A percentile compares a stretch with the other conserved stretches of the same genome.
These are phyloP conservation scores for Chorisops tibialis DNA, from an alignment of 2,888 invertebrate genomes.

Conservation along the genomic window DNA sequence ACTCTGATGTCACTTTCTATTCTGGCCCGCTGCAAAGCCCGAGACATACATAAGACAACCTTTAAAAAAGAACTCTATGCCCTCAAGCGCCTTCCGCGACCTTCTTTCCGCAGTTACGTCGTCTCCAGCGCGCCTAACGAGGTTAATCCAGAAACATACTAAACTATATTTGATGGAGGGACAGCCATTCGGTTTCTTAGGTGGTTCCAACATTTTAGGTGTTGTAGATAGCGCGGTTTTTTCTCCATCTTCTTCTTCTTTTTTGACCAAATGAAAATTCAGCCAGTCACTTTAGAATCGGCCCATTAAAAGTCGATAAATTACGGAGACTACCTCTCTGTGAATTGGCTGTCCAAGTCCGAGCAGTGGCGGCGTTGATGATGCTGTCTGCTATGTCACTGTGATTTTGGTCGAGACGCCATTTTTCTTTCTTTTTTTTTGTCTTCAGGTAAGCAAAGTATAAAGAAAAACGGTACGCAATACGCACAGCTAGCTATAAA, in stretches of 20 bases:
- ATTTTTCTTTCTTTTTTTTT: too few species aligned
- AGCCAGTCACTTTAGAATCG: not conserved
- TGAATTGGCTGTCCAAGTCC: too few species aligned
- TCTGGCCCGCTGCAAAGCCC: not conserved
- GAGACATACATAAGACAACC: not conserved
- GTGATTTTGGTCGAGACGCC: too few species aligned
- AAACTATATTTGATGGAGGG: slow-evolving; percentile 21
- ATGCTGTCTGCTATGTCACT: too few species aligned
- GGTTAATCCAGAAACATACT: slow-evolving; percentile 27
- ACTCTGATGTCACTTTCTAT: not conserved
- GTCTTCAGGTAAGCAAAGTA: not conserved
- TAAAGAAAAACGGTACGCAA: not conserved
- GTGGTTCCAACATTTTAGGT: slow-evolving; percentile 13
- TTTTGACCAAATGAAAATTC: not conserved
- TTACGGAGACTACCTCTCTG: too few species aligned
- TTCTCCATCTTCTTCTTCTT: not conserved
- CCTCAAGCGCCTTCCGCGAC: slow-evolving; percentile 21
- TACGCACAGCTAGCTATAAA: not conserved
- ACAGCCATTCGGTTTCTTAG: not conserved
- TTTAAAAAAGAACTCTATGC: slow-evolving; percentile 15
- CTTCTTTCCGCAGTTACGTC: slow-evolving; percentile 24
- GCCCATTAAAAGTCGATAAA: too few species aligned
- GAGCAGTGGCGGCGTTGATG: too few species aligned
- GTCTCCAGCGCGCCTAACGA: slow-evolving; percentile 4
- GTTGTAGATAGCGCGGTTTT: slow-evolving; percentile 3